Conservation (phyloP, 1,140 invertebrate species). For the Hydropsyche tenuis region DNA sequence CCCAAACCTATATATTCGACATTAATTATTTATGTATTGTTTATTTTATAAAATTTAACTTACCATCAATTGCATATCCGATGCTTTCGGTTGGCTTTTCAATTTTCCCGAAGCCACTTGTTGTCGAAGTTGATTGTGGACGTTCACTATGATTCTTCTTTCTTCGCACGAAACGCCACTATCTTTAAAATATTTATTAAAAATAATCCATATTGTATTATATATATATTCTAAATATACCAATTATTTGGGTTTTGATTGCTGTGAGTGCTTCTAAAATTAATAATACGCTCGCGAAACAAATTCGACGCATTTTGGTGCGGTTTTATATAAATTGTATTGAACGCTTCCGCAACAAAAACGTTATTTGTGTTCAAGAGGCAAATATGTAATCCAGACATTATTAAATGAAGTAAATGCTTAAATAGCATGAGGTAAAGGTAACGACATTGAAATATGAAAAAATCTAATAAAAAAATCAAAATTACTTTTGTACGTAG, state of each 20-base stretch:
- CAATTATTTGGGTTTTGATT: no score
- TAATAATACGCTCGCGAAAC: no score
- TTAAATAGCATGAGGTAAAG: slow-evolving; percentile 17
- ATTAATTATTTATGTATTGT: neutral
- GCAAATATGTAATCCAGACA: neutral
- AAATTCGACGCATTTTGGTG: no score
- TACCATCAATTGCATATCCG: slow-evolving; percentile 45
- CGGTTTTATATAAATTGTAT: no score
- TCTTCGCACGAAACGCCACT: slow-evolving; percentile 39
- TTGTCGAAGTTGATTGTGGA: slow-evolving; percentile 39
- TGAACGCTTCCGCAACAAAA: neutral
- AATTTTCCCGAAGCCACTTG: slow-evolving; percentile 37
- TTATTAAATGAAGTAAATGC: slow-evolving; percentile 10
- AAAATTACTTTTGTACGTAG: neutral
- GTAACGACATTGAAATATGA: slow-evolving; percentile 19
- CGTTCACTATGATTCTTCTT: slow-evolving; percentile 35
- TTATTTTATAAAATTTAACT: neutral
- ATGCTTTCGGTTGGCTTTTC: slow-evolving; percentile 41
- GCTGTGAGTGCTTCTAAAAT: no score
- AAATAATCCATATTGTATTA: no score
- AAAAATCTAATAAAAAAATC: slow-evolving; percentile 1
- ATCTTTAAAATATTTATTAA: neutral
- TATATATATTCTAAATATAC: no score
- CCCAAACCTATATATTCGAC: neutral
- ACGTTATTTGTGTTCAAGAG: neutral